phyloP scores from a whole-genome alignment of 2,113 vertebrate genomes.

The Lichenostomus cassidix region DNA sequence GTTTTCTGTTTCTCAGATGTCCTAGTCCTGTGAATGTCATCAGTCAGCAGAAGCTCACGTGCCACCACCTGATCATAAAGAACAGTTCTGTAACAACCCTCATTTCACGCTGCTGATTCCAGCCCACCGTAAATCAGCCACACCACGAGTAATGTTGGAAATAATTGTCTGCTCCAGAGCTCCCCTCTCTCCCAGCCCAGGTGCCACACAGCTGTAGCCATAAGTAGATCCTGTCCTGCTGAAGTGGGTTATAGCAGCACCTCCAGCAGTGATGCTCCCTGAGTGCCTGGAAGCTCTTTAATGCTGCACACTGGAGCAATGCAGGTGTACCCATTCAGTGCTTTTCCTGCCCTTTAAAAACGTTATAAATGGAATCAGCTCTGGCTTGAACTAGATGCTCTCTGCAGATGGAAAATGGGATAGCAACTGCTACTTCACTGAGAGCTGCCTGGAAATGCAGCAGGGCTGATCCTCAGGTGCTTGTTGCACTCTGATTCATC shows the following conservation, averaged over 20 bases:
- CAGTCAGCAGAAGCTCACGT: conserved; percentile 20
- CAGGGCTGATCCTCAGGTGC: background rate
- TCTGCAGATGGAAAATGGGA: background rate
- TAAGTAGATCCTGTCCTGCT: background rate
- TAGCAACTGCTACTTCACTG: background rate
- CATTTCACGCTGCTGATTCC: conserved; percentile 56
- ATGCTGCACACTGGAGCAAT: background rate
- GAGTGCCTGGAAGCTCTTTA: background rate
- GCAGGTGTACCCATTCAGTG: background rate
- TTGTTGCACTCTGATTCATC: background rate
- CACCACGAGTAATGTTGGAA: background rate
- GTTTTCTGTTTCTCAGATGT: conserved; percentile 32
- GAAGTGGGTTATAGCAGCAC: background rate
- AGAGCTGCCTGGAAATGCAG: background rate
- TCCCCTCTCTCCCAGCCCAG: background rate
- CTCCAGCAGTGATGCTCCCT: background rate
- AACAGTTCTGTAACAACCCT: conserved; percentile 31
- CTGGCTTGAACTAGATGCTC: background rate
- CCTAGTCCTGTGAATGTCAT: conserved; percentile 45
- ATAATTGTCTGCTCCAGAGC: background rate
- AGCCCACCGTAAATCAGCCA: conserved; percentile 47
- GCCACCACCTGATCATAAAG: conserved; percentile 40
- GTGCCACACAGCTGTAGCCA: conserved; percentile 33
- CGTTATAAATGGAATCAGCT: background rate
- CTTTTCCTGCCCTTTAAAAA: background rate